Conservation (phyloP, 2,888 invertebrate genomes). For the Stictocephala bisonia region DNA sequence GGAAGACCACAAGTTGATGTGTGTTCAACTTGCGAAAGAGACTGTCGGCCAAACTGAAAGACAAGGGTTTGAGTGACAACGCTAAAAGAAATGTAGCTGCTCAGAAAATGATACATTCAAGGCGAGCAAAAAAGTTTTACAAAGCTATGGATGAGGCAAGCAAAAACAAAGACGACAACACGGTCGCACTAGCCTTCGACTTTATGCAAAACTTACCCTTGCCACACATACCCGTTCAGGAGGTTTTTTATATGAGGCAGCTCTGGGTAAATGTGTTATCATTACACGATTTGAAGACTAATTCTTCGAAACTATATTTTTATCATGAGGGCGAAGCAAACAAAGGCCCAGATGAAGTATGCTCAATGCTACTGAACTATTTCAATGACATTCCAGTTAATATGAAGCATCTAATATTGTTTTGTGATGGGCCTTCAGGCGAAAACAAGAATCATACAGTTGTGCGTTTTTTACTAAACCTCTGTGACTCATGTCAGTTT, state of each 20-base stretch:
- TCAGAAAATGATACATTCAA: not conserved
- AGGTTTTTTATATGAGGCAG: conserved; percentile 58
- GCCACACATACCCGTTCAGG: conserved; percentile 58
- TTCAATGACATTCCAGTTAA: conserved; percentile 45
- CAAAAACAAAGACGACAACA: conserved; percentile 45
- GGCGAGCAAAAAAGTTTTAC: conserved; percentile 56
- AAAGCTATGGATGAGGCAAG: conserved; percentile 40
- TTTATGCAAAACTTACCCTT: conserved; percentile 59
- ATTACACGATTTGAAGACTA: conserved; percentile 52
- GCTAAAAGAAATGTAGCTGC: conserved; percentile 12
- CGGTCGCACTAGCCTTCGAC: conserved; percentile 54
- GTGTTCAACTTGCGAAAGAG: too few species aligned
- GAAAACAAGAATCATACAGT: conserved; percentile 53
- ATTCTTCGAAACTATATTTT: conserved; percentile 49
- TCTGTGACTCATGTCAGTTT: conserved; percentile 37
- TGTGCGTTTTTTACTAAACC: conserved; percentile 38
- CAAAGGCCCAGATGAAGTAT: conserved; percentile 49
- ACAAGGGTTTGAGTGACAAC: too few species aligned
- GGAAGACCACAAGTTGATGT: conserved; percentile 57
- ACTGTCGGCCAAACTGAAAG: too few species aligned
- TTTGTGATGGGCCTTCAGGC: conserved; percentile 50
- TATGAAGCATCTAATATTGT: conserved; percentile 49
- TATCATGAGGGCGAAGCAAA: conserved; percentile 53
- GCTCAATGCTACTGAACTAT: conserved; percentile 40
- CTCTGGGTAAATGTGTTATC: conserved; percentile 55